phyloP scores from a whole-genome alignment of 1,140 invertebrate species.

The Drosophila yakuba region DNA sequence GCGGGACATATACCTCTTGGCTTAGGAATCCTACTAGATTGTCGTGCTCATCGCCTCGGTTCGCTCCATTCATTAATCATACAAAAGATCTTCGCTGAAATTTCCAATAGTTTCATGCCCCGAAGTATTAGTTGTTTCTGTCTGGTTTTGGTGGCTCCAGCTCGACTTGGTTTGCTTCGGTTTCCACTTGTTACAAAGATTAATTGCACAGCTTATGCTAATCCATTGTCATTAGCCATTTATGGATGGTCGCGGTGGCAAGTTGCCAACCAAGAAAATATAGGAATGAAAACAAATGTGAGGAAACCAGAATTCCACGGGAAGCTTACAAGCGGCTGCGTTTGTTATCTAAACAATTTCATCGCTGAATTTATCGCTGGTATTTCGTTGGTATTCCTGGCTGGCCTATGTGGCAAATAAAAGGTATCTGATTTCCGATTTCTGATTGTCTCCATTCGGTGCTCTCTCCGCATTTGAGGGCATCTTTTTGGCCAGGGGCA shows the following conservation, averaged over 20 bases:
- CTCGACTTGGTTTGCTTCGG: constrained; percentile 48
- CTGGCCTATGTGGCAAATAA: constrained; percentile 54
- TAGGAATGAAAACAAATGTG: background rate
- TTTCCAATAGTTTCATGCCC: constrained; percentile 68
- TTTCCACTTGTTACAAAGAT: constrained; percentile 81
- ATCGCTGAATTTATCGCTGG: constrained; percentile 63
- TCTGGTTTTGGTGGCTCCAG: constrained; percentile 45
- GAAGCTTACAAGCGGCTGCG: constrained; percentile 22
- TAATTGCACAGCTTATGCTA: constrained; percentile 79
- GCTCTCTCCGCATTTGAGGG: constrained; percentile 24
- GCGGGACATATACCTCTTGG: constrained; percentile 2
- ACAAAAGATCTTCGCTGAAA: constrained; percentile 70
- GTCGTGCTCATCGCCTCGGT: constrained; percentile 41
- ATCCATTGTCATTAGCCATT: constrained; percentile 80
- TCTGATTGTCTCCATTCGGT: constrained; percentile 14
- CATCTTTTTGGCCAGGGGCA: constrained; percentile 46
- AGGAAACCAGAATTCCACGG: constrained; percentile 16
- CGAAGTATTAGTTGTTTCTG: constrained; percentile 30
- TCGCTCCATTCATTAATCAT: constrained; percentile 75
- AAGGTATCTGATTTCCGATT: constrained; percentile 64
- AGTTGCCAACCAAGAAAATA: constrained; percentile 22
- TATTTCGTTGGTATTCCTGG: constrained; percentile 54
- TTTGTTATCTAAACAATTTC: constrained; percentile 60
- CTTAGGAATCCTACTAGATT: constrained; percentile 7
- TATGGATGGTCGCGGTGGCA: constrained; percentile 72